Conservation (phyloP, 2,113 vertebrate species). For the Ardeotis arabs region DNA sequence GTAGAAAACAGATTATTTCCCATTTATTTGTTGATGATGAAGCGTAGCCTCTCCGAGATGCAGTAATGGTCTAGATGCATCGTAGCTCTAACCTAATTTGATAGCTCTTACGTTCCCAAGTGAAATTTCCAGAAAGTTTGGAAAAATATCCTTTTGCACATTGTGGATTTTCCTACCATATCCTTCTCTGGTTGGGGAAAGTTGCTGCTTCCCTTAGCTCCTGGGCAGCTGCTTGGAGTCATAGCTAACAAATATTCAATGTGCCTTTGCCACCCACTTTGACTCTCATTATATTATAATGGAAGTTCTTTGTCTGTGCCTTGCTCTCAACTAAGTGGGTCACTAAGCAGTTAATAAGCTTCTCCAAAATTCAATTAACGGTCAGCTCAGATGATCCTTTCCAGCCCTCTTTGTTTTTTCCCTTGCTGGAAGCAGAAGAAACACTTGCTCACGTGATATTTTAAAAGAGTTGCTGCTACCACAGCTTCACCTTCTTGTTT, state of each 20-base stretch:
- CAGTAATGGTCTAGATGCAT: fast-evolving
- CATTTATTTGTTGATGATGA: not conserved
- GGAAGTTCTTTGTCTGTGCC: not conserved
- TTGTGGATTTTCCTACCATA: not conserved
- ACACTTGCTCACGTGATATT: not conserved
- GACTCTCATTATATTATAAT: not conserved
- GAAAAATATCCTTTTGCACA: not conserved
- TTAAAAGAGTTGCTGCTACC: not conserved
- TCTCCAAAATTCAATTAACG: not conserved
- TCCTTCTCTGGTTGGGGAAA: not conserved
- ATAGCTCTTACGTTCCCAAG: not conserved
- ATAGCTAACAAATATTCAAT: not conserved
- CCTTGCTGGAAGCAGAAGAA: not conserved
- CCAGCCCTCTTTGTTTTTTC: not conserved
- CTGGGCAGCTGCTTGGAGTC: not conserved
- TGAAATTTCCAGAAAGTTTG: not conserved
- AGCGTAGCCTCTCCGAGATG: not conserved
- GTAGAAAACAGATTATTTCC: not conserved
- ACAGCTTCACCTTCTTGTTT: not conserved
- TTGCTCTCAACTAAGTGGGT: not conserved
- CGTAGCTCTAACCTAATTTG: not conserved
- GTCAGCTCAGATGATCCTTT: not conserved
- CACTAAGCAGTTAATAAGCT: not conserved
- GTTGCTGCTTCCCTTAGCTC: not conserved
- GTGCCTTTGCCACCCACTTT: not conserved